phyloP scores from a whole-genome alignment of 2,888 invertebrate species.

The Mesorhabditis sp. region DNA sequence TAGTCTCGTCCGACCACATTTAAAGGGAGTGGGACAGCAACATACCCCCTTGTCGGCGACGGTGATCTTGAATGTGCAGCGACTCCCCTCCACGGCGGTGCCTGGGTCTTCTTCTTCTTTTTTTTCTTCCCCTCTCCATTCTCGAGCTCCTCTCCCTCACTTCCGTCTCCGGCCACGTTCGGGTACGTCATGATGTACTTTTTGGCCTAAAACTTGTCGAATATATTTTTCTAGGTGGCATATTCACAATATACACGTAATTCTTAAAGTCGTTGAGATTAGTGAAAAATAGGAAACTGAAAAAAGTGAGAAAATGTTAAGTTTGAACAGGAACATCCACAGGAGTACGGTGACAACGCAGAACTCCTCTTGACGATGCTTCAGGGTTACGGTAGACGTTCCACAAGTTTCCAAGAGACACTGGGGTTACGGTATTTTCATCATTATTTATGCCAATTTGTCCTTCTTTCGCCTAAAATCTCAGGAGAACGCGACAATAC shows the following conservation, averaged over 20 bases:
- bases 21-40: no score
- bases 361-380: no score
- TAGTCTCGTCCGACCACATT: no score
- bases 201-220: constrained; percentile 30
- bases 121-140: constrained; percentile 21
- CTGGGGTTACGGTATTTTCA: no score
- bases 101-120: constrained; percentile 10
- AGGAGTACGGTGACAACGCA: no score
- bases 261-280: background rate
- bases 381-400: no score
- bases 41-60: background rate
- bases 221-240: background rate
- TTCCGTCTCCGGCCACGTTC: constrained; percentile 21
- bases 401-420: no score
- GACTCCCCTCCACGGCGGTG: constrained; percentile 10
- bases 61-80: constrained; percentile 11
- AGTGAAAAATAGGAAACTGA: background rate
- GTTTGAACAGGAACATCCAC: no score
- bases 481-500: no score
- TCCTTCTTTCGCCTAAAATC: no score
- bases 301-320: background rate
- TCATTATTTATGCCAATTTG: no score
- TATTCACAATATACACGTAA: background rate
- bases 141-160: constrained; percentile 14
- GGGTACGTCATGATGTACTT: constrained; percentile 45